Percentiles rank a stretch among this genome's conserved stretches.
Evolutionary conservation across 2,113 vertebrate species (phyloP).

Genomic region (Rutilus rutilus): DNA sequence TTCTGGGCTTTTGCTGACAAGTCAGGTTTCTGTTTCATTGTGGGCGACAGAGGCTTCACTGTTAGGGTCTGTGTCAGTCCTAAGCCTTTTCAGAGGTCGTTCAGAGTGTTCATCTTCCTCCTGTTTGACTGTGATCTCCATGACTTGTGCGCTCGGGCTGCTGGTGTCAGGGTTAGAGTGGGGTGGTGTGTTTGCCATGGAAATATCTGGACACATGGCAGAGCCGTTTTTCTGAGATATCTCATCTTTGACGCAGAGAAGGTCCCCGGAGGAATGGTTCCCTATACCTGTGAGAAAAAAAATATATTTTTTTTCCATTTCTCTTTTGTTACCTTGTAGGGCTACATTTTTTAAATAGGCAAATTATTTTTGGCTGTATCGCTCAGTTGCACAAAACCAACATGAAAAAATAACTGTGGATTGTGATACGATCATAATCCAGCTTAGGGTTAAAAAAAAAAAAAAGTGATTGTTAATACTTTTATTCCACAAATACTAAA

Average conservation of each 20-base stretch:
- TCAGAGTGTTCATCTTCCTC: conserved; percentile 75
- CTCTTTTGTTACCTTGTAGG: too few relatives aligned
- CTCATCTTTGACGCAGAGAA: conserved; percentile 73
- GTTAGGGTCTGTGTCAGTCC: conserved; percentile 70
- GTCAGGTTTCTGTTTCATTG: conserved; percentile 25
- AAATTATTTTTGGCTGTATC: too few relatives aligned
- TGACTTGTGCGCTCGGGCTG: conserved; percentile 17
- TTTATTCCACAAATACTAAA: too few relatives aligned
- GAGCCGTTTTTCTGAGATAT: conserved; percentile 29
- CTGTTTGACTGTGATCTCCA: conserved; percentile 63
- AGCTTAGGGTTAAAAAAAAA: too few relatives aligned
- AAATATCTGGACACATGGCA: not conserved
- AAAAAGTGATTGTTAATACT: too few relatives aligned
- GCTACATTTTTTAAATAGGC: too few relatives aligned
- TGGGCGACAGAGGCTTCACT: not conserved
- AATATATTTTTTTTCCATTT: not conserved
- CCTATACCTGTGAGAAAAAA: conserved; percentile 82
- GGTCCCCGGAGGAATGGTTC: conserved; percentile 73
- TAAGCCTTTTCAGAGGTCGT: conserved; percentile 79
- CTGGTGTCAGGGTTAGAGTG: not conserved
- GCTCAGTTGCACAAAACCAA: too few relatives aligned
- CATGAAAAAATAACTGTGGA: too few relatives aligned
- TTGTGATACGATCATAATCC: too few relatives aligned
- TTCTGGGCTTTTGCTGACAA: not conserved
- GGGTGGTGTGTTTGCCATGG: not conserved